Evolutionary conservation across 2,797 vertebrate genomes (phyloP), one percentile per base, ranked within the genome.

Genomic region (Falco columbarius): DNA sequence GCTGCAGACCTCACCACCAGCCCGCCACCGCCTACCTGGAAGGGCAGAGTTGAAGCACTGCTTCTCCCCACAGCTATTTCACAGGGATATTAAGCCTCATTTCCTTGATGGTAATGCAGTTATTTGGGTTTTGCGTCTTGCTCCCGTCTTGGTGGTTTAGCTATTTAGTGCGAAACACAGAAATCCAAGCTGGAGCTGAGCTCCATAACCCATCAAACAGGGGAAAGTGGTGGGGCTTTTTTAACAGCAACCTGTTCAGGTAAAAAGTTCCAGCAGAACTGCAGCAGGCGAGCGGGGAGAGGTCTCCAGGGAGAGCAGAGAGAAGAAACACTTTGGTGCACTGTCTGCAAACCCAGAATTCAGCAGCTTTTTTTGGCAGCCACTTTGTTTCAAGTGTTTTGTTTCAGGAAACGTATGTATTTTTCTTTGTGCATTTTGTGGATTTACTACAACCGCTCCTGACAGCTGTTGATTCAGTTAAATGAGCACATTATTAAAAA

Each of bases 401-500:
- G 96, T 98, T 98, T 98, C 97, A 96, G 97, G 97, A 97, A 97
- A 96, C 14, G 34, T 94, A 95, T 92, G 94, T 96, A 95, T 97
- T 97, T 97, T 96, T 93, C 96, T 98, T 97, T 97, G 94, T 98
- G 96, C 54, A 21, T 98, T 98, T 97, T 96, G 95, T 97, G 97
- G 96, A 96, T 98, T 98, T 98, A 94, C 97, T 97, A 98, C 97
- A 98, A 98, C 97, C 85, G 79, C 94, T 97, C 98, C 97, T 97
- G 98, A 98, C 98, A 98, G 98, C 97, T 98, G 98, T 98, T 98
- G 98, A 98, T 97, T 97, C 97, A 98, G 96, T 97, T 97, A 98
- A 98, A 98, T 95, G 96, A 97, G 97, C 95, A 95, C 96, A 88
- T 97, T 98, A 97, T 97, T 94, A 98, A 97, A 98, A 98, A 98